These are phyloP conservation scores for Sebastes jordani DNA, from an alignment of 2,797 vertebrate genomes.

Conservation along the genomic window DNA sequence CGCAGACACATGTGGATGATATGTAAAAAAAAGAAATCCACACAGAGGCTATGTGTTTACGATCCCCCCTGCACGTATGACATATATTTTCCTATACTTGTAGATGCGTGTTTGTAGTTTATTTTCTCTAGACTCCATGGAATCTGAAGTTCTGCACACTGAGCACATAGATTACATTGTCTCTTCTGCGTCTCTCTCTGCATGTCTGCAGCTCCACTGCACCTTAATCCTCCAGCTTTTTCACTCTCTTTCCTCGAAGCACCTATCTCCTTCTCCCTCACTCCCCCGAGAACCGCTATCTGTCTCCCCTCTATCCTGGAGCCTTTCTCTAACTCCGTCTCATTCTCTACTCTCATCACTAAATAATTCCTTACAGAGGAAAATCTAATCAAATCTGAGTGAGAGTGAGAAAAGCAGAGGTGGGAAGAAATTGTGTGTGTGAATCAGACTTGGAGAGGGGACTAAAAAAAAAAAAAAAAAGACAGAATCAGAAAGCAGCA, in stretches of 20 bases:
- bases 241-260: conserved; percentile 63
- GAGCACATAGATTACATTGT: conserved; percentile 38
- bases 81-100: conserved; percentile 30
- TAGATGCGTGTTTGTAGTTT: conserved; percentile 11
- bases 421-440: conserved; percentile 63
- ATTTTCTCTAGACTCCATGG: neutral
- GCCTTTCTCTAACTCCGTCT: conserved; percentile 56
- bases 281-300: conserved; percentile 61
- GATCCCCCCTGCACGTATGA: neutral
- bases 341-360: conserved; percentile 68
- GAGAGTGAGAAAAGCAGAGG: conserved; percentile 62
- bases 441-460: conserved; percentile 42
- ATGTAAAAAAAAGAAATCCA: neutral
- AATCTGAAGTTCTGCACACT: conserved; percentile 34
- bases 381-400: conserved; percentile 77
- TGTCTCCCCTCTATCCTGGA: conserved; percentile 63
- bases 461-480: conserved; percentile 36
- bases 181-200: conserved; percentile 29
- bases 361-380: conserved; percentile 77
- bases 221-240: conserved; percentile 62
- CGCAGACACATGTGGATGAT: neutral
- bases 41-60: neutral
- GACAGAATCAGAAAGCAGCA: conserved; percentile 68
- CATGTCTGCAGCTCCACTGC: conserved; percentile 54
- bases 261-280: conserved; percentile 48